phyloP scores from a whole-genome alignment of 2,113 vertebrate genomes.

The Actenoides hombroni region DNA sequence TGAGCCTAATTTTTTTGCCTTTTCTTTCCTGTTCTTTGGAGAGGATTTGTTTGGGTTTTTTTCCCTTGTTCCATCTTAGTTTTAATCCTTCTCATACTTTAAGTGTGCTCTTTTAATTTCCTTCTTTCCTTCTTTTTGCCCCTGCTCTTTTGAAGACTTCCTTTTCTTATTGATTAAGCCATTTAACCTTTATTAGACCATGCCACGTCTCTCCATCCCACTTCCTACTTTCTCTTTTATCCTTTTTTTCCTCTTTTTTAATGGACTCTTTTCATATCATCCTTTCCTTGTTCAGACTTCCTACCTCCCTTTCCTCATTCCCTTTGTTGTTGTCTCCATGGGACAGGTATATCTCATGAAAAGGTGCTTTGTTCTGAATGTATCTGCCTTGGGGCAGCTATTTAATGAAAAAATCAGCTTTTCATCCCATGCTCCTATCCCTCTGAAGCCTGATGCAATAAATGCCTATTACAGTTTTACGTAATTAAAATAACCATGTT shows the following conservation, averaged over 20 bases:
- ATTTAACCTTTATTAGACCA: slow-evolving; percentile 25
- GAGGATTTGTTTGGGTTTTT: background rate
- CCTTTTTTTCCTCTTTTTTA: background rate
- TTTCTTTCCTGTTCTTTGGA: background rate
- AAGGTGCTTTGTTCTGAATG: slow-evolving; percentile 57
- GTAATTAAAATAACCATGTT: slow-evolving; percentile 54
- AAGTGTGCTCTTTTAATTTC: slow-evolving; percentile 6
- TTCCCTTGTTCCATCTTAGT: background rate
- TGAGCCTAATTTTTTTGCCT: background rate
- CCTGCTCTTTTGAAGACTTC: background rate
- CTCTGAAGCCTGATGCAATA: slow-evolving; percentile 34
- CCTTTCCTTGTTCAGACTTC: slow-evolving; percentile 15
- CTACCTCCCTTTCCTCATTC: background rate
- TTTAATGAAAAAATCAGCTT: slow-evolving; percentile 61
- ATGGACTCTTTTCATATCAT: slow-evolving; percentile 31
- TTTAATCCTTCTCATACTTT: slow-evolving; percentile 16
- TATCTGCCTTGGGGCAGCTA: slow-evolving; percentile 53
- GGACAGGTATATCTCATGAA: slow-evolving; percentile 57
- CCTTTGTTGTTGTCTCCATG: slow-evolving; percentile 49
- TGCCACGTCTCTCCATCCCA: background rate
- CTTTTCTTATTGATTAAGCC: background rate
- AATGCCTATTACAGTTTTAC: slow-evolving; percentile 58
- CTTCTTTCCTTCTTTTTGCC: background rate
- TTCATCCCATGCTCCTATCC: slow-evolving; percentile 16
- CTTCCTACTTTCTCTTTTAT: slow-evolving; percentile 25